Evolutionary conservation across 2,888 invertebrate species (phyloP).

Genomic region (Holacanthella duospinosa): DNA sequence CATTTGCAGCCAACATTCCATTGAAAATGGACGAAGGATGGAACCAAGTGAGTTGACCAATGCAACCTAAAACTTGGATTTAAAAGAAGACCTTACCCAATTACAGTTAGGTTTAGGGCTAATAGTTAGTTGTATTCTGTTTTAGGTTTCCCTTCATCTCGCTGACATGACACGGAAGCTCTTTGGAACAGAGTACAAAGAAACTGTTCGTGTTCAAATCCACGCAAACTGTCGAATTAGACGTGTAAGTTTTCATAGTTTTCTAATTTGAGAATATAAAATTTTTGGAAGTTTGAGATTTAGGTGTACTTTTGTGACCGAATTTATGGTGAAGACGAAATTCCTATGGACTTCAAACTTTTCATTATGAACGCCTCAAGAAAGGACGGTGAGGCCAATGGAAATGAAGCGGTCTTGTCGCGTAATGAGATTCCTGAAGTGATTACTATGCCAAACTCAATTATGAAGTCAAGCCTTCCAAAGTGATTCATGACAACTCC

Average conservation of each 20-base stretch:
- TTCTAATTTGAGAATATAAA: background rate
- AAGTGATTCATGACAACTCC: too few species aligned
- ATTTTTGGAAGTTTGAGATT: background rate
- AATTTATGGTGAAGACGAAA: constrained; percentile 16
- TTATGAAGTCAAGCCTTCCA: too few species aligned
- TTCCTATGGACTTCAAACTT: constrained; percentile 17
- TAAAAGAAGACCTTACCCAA: background rate
- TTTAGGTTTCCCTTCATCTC: constrained; percentile 30
- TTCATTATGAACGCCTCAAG: constrained; percentile 10
- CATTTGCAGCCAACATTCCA: constrained; percentile 20
- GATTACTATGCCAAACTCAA: too few species aligned
- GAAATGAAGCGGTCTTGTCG: background rate
- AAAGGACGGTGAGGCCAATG: background rate
- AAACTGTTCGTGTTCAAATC: constrained; percentile 28
- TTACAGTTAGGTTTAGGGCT: background rate
- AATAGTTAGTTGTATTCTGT: background rate
- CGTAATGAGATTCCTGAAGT: too few species aligned
- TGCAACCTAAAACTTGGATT: background rate
- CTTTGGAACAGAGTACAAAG: constrained; percentile 27
- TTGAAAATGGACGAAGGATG: constrained; percentile 33
- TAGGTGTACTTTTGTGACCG: constrained; percentile 20
- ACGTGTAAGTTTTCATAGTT: constrained; percentile 21
- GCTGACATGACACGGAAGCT: constrained; percentile 26
- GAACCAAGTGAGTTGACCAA: constrained; percentile 27
- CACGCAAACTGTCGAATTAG: constrained; percentile 34